These are phyloP conservation scores for Lagodon rhomboides DNA, from an alignment of 2,797 vertebrate species.

Conservation along the genomic window DNA sequence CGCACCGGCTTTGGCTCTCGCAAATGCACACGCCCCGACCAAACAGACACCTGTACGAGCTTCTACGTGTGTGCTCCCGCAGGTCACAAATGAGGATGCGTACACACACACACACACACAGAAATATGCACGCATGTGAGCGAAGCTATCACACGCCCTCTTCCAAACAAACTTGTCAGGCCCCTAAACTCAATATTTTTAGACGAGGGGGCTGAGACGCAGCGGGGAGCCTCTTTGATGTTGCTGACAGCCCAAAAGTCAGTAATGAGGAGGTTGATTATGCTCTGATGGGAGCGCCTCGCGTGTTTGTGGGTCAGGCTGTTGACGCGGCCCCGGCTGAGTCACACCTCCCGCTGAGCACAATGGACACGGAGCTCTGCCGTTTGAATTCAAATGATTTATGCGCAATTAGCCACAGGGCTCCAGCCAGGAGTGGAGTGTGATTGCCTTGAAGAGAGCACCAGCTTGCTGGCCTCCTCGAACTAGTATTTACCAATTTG, in stretches of 20 bases:
- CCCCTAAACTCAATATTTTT: slow-evolving; percentile 50
- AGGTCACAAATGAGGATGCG: slow-evolving; percentile 16
- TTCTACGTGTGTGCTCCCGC: neutral
- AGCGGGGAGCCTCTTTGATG: slow-evolving; percentile 70
- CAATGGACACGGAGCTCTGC: slow-evolving; percentile 50
- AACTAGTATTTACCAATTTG: slow-evolving; percentile 76
- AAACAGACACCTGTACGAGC: slow-evolving; percentile 21
- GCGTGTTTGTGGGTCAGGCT: slow-evolving; percentile 65
- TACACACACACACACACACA: neutral
- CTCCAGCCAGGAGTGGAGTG: slow-evolving; percentile 58
- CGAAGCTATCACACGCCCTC: slow-evolving; percentile 34
- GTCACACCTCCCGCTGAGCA: slow-evolving; percentile 54
- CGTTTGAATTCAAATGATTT: slow-evolving; percentile 64
- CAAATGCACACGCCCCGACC: slow-evolving; percentile 3
- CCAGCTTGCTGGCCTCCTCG: slow-evolving; percentile 55
- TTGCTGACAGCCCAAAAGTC: slow-evolving; percentile 59
- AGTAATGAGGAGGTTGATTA: slow-evolving; percentile 74
- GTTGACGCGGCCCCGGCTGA: slow-evolving; percentile 64
- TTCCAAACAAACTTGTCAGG: slow-evolving; percentile 61
- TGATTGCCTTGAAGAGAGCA: slow-evolving; percentile 67
- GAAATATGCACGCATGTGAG: neutral
- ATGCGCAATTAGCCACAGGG: slow-evolving; percentile 64
- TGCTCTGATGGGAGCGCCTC: slow-evolving; percentile 62
- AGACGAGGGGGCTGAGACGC: slow-evolving; percentile 43
- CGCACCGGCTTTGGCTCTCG: slow-evolving; percentile 20